These are phyloP conservation scores for Siphamia tubifer DNA, from an alignment of 2,113 vertebrate genomes.

Conservation along the genomic window DNA sequence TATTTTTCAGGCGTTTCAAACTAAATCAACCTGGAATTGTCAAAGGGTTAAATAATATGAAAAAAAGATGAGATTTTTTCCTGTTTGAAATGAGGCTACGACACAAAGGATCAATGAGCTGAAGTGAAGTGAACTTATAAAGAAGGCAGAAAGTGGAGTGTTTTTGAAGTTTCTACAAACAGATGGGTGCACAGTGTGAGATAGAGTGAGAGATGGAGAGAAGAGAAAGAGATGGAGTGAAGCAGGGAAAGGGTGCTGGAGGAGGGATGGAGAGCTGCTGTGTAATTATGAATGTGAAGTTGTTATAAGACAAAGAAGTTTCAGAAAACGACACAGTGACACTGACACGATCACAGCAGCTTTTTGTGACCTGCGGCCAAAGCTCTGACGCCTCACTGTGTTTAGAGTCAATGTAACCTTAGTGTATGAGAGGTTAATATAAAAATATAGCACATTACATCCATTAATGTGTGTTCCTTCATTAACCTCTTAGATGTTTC, in stretches of 20 bases:
- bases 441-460: background rate
- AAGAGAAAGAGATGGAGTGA: constrained; percentile 16
- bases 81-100: constrained; percentile 57
- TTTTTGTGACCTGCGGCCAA: background rate
- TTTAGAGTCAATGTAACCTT: background rate
- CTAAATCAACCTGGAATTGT: no score
- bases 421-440: background rate
- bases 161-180: constrained; percentile 70
- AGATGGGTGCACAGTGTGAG: constrained; percentile 73
- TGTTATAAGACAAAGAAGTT: background rate
- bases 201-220: constrained; percentile 24
- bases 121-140: constrained; percentile 30
- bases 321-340: background rate
- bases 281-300: background rate
- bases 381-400: background rate
- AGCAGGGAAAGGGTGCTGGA: constrained; percentile 11
- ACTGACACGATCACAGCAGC: background rate
- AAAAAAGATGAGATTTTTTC: constrained; percentile 18
- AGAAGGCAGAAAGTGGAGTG: constrained; percentile 34
- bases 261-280: constrained; percentile 11
- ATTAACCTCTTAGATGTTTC: background rate
- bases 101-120: constrained; percentile 46
- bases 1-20: no score
- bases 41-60: constrained; percentile 29
- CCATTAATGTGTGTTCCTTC: background rate